Conservation (phyloP, 2,113 vertebrate genomes). For the Chamaetylas fuelleborni region DNA sequence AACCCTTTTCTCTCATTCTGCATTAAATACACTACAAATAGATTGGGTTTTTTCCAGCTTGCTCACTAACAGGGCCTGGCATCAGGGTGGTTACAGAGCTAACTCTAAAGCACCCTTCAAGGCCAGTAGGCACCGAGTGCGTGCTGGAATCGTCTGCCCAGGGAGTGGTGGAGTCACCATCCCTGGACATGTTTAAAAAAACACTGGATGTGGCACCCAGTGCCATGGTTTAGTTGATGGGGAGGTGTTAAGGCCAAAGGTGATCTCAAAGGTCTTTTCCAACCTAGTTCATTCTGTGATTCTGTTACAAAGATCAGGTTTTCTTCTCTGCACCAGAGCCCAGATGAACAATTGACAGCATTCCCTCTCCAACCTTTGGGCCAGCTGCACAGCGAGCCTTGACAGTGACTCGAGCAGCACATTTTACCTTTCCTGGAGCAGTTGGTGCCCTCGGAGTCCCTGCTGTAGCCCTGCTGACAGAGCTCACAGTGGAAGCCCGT, state of each 20-base stretch:
- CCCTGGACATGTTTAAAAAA: background rate
- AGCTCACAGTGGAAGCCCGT: conserved; percentile 80
- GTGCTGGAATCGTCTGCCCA: accelerated
- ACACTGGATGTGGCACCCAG: background rate
- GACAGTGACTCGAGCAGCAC: accelerated
- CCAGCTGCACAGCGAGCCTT: background rate
- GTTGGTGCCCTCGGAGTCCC: conserved; percentile 73
- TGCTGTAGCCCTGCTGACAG: conserved; percentile 80
- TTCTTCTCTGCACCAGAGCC: background rate
- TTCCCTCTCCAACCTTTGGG: background rate
- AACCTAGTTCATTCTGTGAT: background rate
- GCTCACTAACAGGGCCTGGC: background rate
- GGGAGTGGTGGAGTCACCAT: background rate
- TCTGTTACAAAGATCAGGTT: background rate
- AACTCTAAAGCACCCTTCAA: background rate
- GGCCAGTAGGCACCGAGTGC: accelerated
- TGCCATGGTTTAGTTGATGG: background rate
- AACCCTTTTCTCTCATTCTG: background rate
- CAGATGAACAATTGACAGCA: background rate
- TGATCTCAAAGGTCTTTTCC: background rate
- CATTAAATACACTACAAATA: background rate
- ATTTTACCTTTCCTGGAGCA: conserved; percentile 84
- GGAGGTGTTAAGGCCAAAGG: background rate
- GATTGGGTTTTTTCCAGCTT: background rate
- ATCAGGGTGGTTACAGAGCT: background rate